Base-by-base conservation (phyloP, 1,140 invertebrate species). In the Bombus vancouverensis region DNA sequence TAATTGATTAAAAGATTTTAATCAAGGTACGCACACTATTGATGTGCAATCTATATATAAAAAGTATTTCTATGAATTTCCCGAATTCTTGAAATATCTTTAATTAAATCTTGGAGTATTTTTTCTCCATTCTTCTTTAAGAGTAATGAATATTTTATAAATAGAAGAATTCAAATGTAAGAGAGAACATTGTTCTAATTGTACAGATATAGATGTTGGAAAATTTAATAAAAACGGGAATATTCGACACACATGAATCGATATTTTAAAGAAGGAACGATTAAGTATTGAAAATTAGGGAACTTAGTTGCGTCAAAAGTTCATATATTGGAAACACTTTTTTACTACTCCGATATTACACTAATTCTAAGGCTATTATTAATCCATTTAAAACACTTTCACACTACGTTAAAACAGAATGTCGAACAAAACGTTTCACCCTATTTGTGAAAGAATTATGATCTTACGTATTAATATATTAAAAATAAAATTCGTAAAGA, bases 401-500 rank as follows among this genome's bases (percentile, higher is more conserved):
- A 44, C 76, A 85, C 87, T 13, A 37, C 25, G 10, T 75, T 28
- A 57, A 76, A 74, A 22, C 18, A 8, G 42, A 57, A 73, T n/a
- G 28, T 72, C 37, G 37, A 71, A 65, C 70, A 28, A 12, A 47
- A 75, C 71, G 25, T 68, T 79, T 79, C 13, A 57, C 39, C 22
- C 10, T 42, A 34, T 34, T 47, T 25, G 12, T 15, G 6, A 68
- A 65, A 28, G 28, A 76, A 62, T 57, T 28, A 62, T 37, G n/a
- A 72, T 85, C 65, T 70, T 66, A 39, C 44, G 53, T 73, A 68
- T 78, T 80, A 74, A 28, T 76, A 37, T 59, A n/a, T 78, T 9
- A 34, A 66, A 80, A 84, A 83, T 53, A 72, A 37, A 74, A 80
- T 79, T 80, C 44, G 34, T n/a, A n/a, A 53, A 71, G 81, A 79